phyloP scores from a whole-genome alignment of 2,888 invertebrate genomes.

The Tanypteryx hageni region DNA sequence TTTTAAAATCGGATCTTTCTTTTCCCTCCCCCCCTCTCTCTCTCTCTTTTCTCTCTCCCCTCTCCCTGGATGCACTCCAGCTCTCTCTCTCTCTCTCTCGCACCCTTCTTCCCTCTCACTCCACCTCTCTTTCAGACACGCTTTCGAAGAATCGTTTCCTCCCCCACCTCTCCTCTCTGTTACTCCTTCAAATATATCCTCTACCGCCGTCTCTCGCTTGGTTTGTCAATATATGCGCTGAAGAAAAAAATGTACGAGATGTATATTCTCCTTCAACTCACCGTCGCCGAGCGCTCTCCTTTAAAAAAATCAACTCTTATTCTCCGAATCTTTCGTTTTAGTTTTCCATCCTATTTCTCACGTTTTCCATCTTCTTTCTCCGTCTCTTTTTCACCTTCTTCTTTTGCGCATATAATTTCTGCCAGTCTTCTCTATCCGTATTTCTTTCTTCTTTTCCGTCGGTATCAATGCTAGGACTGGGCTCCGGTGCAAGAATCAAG shows the following conservation, averaged over 20 bases:
- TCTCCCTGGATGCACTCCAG: background rate
- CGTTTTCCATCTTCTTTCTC: background rate
- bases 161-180: background rate
- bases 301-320: background rate
- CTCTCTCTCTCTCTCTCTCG: too few relatives aligned
- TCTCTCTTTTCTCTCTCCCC: background rate
- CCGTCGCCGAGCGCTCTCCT: background rate
- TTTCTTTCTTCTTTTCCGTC: too few relatives aligned
- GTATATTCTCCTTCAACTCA: constrained; percentile 2
- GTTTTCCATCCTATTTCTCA: background rate
- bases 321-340: background rate
- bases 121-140: background rate
- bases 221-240: background rate
- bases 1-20: background rate
- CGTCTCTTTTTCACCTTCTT: background rate
- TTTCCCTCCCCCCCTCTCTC: background rate
- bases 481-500: too few relatives aligned
- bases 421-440: too few relatives aligned
- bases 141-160: background rate
- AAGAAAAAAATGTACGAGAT: background rate
- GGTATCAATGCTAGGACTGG: too few relatives aligned
- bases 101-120: too few relatives aligned
- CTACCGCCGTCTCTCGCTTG: background rate
- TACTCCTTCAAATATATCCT: background rate
- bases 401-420: too few relatives aligned